Conservation (phyloP, 2,888 invertebrate genomes). For the Noctua janthina region DNA sequence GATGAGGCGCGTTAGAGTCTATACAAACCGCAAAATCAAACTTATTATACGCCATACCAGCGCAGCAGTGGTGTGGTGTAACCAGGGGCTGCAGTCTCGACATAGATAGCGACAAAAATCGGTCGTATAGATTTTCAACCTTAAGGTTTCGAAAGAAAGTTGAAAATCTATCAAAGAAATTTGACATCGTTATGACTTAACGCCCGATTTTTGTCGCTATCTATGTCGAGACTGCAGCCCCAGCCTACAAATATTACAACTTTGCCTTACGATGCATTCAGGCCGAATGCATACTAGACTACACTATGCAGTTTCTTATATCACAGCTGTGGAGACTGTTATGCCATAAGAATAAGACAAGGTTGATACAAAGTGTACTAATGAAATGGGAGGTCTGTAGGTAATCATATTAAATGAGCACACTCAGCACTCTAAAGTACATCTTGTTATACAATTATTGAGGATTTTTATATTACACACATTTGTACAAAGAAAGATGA, state of each 20-base stretch:
- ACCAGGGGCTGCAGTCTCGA: no score
- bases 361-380: background rate
- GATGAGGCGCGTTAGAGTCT: background rate
- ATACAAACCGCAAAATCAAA: background rate
- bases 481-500: background rate
- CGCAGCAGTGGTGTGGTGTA: background rate
- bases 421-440: background rate
- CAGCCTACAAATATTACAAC: conserved; percentile 7
- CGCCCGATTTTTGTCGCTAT: no score
- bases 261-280: conserved; percentile 10
- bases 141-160: no score
- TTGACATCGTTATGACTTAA: no score
- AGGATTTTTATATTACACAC: background rate
- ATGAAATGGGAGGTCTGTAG: background rate
- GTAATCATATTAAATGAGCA: background rate
- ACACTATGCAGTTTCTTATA: background rate
- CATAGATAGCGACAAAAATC: no score
- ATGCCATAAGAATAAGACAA: background rate
- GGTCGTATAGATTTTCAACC: no score
- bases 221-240: no score
- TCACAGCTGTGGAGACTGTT: background rate
- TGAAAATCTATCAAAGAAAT: no score
- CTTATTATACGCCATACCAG: background rate
- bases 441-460: background rate
- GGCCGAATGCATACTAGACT: conserved; percentile 4